Evolutionary conservation across 2,797 vertebrate genomes (phyloP).

Genomic region (Manis pentadactyla): DNA sequence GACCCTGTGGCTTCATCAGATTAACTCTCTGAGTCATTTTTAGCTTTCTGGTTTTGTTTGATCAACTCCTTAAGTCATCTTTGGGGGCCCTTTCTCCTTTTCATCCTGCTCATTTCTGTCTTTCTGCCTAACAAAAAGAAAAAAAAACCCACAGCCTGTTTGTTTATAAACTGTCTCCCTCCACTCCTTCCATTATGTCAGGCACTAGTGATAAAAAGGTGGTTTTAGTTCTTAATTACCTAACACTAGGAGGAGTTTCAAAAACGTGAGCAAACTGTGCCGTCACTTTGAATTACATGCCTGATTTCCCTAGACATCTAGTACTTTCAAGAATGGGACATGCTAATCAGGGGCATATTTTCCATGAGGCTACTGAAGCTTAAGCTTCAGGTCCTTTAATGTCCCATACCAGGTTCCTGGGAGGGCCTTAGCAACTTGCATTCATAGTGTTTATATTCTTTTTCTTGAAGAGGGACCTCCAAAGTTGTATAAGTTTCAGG

Average conservation of each 20-base stretch:
- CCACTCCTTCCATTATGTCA: background rate
- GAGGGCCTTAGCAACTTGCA: background rate
- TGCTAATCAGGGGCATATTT: background rate
- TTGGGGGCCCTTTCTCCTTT: too few species aligned
- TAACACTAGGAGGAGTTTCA: background rate
- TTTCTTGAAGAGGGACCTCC: background rate
- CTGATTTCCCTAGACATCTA: background rate
- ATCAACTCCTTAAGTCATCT: too few species aligned
- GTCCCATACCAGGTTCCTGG: background rate
- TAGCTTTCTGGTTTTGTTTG: too few species aligned
- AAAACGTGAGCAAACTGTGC: background rate
- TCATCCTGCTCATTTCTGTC: too few species aligned
- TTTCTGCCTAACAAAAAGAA: background rate
- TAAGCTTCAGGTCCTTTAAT: background rate
- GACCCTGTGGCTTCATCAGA: too few species aligned
- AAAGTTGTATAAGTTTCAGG: background rate
- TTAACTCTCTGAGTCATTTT: too few species aligned
- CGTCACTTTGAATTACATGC: background rate
- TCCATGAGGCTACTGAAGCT: background rate
- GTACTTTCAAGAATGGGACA: background rate
- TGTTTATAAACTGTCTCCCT: background rate
- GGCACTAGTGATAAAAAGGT: background rate
- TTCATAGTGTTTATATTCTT: background rate
- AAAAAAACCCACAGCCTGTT: background rate
- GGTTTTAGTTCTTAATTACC: background rate